Evolutionary conservation across 2,888 invertebrate species (phyloP), one percentile per base, ranked within the genome.

Genomic region (Stegophylla sp.): DNA sequence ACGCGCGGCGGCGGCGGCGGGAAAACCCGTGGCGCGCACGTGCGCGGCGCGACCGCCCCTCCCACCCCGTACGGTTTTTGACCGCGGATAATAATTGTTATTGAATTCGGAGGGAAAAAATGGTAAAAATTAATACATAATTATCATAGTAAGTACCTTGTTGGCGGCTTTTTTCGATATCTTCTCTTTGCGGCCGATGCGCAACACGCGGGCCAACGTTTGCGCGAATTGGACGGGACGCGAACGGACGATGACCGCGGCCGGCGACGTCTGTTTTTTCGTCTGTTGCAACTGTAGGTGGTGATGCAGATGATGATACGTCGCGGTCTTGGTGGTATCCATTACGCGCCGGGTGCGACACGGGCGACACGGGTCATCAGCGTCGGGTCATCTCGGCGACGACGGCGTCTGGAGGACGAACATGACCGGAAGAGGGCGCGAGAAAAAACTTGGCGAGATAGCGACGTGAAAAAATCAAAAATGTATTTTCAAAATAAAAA

Each of bases 161-260:
- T 69, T 79, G 17, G 66, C 79, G 61, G 79, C 59, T 61, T 79
- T 79, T 79, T 79, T 79, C n/a, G 79, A 79, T 59, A 79, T 79
- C 26, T 79, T 71, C 26, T 79, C 79, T 48, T 79, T 79, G 48
- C 79, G 79, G 23, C 79, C 79, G n/a, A 79, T 69, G 20, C 79
- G 79, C 17, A 79, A 63, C 63, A 59, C 61, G 61, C 79, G 45
- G 71, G 71, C 71, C 79, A 79, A 61, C 59, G 79, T 71, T 41
- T 79, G 79, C 41, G 79, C 79, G 34, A 79, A 71, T 51, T 79
- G 79, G 34, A 79, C 69, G 48, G 79, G 79, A 51, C 79, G 79
- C 48, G 79, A 79, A 17, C 79, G 71, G 12, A 79, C 79, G 56
- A 79, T 69, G 20, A 63, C 79, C 71, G 61, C 61, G 34, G 79